Evolutionary conservation across 2,797 vertebrate genomes (phyloP), one percentile per base, ranked within the genome.

Genomic region (Chaetodon trifasciatus): DNA sequence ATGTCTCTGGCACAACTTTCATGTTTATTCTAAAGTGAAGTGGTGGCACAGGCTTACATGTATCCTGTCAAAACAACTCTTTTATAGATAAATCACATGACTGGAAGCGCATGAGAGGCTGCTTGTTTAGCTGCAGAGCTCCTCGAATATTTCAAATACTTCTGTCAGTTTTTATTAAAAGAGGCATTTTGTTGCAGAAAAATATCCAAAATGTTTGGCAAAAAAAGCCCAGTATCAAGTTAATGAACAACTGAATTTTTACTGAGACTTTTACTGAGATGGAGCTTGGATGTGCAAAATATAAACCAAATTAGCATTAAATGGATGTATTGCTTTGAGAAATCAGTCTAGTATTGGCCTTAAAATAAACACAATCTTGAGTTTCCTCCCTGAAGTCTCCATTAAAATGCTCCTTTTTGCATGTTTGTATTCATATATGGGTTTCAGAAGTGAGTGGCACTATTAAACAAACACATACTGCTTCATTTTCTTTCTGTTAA

Each of bases 1-100:
- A 94, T 80, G 82, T 94, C 89, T 73, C 57, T 58, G 7, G 61
- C 61, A 42, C 74, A 79, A 87, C 86, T 87, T 86, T 90, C 58
- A 79, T 81, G 81, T 91, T 88, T 92, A 91, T 90, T 93, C 90
- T 90, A 86, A 92, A 91, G 83, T 84, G 56, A 92, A 91, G 83
- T 84, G 57, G 74, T 85, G 67, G 55, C 52, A 70, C 82, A 84
- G 80, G 88, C 80, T 74, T 64, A 82, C 83, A 78, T 88, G 86
- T 82, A 86, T 89, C 83, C 78, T 81, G 86, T 90, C 88, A 89
- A 90, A 91, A 90, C 83, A 88, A 87, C 67, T 82, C 78, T 76
- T 86, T 70, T 44, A 66, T 60, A 15, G 44, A 79, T 47, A 40
- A 70, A 86, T 92, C 88, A 93, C 87, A 90, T 86, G 93, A 77